Evolutionary conservation across 2,113 vertebrate genomes (phyloP).

Genomic region (Dromaius novaehollandiae): DNA sequence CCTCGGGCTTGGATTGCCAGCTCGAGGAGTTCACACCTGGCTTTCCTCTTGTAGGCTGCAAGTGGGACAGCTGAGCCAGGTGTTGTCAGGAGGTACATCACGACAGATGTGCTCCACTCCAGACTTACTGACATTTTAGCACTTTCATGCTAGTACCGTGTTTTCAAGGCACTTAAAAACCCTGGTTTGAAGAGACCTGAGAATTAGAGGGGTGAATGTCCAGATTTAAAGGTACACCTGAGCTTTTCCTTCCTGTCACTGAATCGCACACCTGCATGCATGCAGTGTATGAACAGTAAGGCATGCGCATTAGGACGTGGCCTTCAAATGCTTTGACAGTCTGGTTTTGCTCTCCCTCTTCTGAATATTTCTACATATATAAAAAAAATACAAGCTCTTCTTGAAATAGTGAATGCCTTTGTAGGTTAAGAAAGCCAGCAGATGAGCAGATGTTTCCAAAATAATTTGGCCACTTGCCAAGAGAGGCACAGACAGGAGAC

Average conservation of each 20-base stretch:
- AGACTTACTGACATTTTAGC: neutral
- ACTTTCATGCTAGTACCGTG: neutral
- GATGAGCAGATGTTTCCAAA: neutral
- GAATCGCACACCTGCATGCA: neutral
- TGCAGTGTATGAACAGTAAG: fast-evolving
- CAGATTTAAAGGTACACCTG: neutral
- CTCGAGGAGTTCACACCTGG: neutral
- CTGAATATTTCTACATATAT: neutral
- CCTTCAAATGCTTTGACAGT: neutral
- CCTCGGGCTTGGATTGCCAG: neutral
- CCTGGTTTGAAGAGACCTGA: neutral
- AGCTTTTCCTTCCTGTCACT: neutral
- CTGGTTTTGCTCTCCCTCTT: neutral
- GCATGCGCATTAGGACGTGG: fast-evolving
- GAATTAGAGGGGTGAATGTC: neutral
- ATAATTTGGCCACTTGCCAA: neutral
- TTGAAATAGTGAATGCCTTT: neutral
- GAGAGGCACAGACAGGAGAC: neutral
- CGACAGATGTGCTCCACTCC: neutral
- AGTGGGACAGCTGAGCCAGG: neutral
- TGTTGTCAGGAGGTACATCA: neutral
- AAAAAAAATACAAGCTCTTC: neutral
- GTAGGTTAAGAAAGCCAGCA: neutral
- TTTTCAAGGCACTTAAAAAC: neutral
- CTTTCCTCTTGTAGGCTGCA: neutral